Evolutionary conservation across 2,797 vertebrate genomes (phyloP).

Genomic region (Taeniopygia guttata): DNA sequence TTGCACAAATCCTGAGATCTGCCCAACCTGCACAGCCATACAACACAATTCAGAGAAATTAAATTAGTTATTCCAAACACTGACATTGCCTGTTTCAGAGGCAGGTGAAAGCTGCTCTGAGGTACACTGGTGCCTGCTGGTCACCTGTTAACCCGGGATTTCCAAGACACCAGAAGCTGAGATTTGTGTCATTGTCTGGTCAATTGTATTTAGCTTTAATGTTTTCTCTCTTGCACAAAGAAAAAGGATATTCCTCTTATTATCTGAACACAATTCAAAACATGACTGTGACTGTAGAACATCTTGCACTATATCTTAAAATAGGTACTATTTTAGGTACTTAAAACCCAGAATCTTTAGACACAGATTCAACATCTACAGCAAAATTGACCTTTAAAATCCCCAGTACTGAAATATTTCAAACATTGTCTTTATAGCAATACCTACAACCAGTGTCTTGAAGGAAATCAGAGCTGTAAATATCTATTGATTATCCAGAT

Average conservation of each 20-base stretch:
- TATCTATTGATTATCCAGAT: background rate
- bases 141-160: background rate
- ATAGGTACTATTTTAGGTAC: background rate
- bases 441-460: background rate
- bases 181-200: background rate
- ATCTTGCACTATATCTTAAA: background rate
- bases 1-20: background rate
- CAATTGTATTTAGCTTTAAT: background rate
- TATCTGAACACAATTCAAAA: background rate
- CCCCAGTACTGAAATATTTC: background rate
- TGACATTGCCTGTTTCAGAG: background rate
- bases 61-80: accelerated
- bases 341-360: background rate
- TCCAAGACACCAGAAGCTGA: background rate
- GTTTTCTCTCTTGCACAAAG: background rate
- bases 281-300: background rate
- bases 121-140: background rate
- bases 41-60: background rate
- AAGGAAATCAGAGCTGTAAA: background rate
- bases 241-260: background rate
- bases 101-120: background rate
- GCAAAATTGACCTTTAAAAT: background rate
- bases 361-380: background rate
- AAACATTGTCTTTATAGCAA: background rate
- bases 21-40: background rate